Evolutionary conservation across 2,888 invertebrate species (phyloP).

Genomic region (Protonemura montana): DNA sequence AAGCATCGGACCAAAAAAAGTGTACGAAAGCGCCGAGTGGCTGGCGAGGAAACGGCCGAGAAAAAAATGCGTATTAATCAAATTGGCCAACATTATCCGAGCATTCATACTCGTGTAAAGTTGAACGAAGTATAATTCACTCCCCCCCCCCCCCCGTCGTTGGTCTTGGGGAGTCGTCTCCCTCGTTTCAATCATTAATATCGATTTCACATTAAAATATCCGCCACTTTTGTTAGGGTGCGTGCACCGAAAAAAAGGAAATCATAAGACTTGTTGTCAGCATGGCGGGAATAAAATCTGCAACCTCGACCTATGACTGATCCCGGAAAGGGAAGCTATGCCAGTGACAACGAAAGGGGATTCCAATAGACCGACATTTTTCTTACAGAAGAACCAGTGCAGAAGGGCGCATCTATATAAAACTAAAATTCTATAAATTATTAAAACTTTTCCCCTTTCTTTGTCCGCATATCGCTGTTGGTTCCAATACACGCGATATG

Average conservation of each 20-base stretch:
- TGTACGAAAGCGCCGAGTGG: not conserved
- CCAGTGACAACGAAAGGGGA: not conserved
- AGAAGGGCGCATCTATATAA: not conserved
- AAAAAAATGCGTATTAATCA: not conserved
- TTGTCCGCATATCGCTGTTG: not conserved
- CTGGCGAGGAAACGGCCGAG: not conserved
- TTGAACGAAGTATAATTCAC: not conserved
- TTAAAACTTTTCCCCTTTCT: not conserved
- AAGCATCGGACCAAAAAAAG: not conserved
- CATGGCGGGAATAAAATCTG: not conserved
- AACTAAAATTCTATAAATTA: not conserved
- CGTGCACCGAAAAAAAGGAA: constrained; percentile 4
- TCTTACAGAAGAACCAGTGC: not conserved
- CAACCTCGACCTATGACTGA: not conserved
- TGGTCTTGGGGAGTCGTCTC: not conserved
- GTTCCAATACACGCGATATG: not conserved
- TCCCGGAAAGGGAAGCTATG: constrained; percentile 21
- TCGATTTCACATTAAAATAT: constrained; percentile 35
- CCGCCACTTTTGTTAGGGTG: constrained; percentile 13
- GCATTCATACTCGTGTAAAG: not conserved
- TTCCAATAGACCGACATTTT: not conserved
- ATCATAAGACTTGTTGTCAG: constrained; percentile 35
- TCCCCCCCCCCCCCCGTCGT: not conserved
- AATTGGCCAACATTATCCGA: constrained; percentile 7
- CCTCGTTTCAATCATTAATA: constrained; percentile 23